A percentile compares a stretch with the other conserved stretches of the same genome.
phyloP scores from a whole-genome alignment of 1,140 invertebrate species.

The Bombus affinis region DNA sequence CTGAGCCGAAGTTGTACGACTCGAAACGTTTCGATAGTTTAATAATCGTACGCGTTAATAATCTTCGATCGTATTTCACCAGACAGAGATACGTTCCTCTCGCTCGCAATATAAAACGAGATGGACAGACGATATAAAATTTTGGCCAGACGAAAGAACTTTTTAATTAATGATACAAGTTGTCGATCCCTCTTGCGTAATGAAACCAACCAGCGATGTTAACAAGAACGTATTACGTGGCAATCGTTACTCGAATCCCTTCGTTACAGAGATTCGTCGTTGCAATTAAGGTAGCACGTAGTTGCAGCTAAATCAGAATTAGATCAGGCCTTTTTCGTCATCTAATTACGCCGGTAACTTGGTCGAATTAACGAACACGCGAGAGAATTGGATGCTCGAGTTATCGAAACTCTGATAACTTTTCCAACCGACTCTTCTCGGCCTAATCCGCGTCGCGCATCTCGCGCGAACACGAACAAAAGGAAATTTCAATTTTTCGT shows the following conservation, averaged over 20 bases:
- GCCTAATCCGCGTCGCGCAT: accelerated
- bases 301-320: conserved; percentile 9
- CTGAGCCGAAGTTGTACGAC: no score
- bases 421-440: background rate
- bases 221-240: conserved; percentile 21
- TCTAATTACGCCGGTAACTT: background rate
- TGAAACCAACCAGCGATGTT: background rate
- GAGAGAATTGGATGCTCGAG: background rate
- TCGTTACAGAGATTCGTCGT: conserved; percentile 23
- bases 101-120: no score
- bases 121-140: background rate
- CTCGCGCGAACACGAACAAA: background rate
- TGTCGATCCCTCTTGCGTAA: conserved; percentile 9
- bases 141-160: background rate
- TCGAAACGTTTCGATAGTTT: no score
- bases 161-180: background rate
- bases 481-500: background rate
- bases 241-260: conserved; percentile 24
- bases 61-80: no score
- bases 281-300: conserved; percentile 12
- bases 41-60: no score
- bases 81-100: no score
- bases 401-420: background rate
- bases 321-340: conserved; percentile 6
- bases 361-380: background rate